Base-by-base conservation (phyloP, 2,113 vertebrate species). In the Tiliqua scincoides region DNA sequence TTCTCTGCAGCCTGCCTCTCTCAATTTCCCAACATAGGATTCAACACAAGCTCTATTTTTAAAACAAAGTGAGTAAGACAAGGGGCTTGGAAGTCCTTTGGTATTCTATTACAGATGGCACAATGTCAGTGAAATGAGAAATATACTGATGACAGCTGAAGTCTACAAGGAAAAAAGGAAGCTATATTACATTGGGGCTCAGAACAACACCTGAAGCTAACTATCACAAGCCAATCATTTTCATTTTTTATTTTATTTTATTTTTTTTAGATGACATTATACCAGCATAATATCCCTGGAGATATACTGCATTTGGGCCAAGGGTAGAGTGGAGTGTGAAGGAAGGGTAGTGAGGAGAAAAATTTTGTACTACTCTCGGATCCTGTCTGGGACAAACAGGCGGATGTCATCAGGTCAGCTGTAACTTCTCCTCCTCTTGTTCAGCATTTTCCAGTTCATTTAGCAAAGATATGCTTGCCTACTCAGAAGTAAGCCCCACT, bases 21-120 rank as follows among this genome's bases (percentile, higher is more conserved):
- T 87, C 82, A 18, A 27, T 43, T 79, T 90, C 27, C n/a, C 74
- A 75, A 84, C 83, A 84, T 32, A 87, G 89, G 88, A 89, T 85
- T 84, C 82, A 74, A 84, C 1, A 43, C 12, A 72, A 81, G 52
- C 52, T 89, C 54, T 90, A 82, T 71, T 86, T 94, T 92, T 62
- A 75, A 86, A 76, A 87, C 80, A 32, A 54, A 87, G 72, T 74
- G 40, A 86, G 85, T 37, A 62, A 83, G 68, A 6, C 82, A 15
- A 73, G 82, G 85, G 85, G 85, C 82, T 84, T 86, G 32, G 30
- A 71, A 15, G 15, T 84, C 32, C 59, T 54, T 23, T 85, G 73
- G 83, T 85, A 86, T 3, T 87, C 20, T 7, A 21, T 61, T 88
- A 79, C 3, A 48, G 76, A 62, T 12, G 57, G 48, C 10, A 67